Conservation (phyloP, 2,797 vertebrate species). For the Liparis tanakae region DNA sequence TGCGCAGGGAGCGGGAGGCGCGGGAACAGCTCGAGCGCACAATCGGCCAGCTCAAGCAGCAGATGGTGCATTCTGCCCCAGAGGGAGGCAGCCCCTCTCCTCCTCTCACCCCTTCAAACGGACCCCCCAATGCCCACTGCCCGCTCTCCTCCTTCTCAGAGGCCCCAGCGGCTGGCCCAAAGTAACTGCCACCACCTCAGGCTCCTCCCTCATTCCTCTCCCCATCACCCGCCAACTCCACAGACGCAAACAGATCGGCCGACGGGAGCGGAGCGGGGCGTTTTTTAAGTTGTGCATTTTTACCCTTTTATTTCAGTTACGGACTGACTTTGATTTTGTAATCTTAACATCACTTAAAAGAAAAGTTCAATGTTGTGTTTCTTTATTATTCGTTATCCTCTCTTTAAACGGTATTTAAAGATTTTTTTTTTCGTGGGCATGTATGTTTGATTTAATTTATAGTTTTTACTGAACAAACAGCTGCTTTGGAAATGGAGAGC, state of each 20-base stretch:
- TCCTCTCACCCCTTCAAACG: slow-evolving; percentile 73
- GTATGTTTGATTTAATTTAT: slow-evolving; percentile 87
- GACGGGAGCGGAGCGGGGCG: slow-evolving; percentile 59
- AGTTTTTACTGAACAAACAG: slow-evolving; percentile 79
- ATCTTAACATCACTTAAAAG: slow-evolving; percentile 82
- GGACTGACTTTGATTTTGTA: slow-evolving; percentile 81
- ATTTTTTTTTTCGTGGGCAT: slow-evolving; percentile 79
- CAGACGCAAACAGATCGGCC: slow-evolving; percentile 67
- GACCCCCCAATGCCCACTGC: slow-evolving; percentile 70
- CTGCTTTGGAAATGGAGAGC: slow-evolving; percentile 68
- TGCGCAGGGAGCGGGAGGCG: slow-evolving; percentile 91
- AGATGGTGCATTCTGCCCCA: slow-evolving; percentile 79
- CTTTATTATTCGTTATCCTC: slow-evolving; percentile 45
- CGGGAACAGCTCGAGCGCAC: slow-evolving; percentile 92
- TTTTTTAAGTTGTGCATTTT: slow-evolving; percentile 47
- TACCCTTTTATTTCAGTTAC: slow-evolving; percentile 57
- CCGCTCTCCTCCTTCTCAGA: slow-evolving; percentile 70
- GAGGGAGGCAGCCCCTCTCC: slow-evolving; percentile 77
- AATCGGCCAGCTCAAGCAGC: slow-evolving; percentile 90
- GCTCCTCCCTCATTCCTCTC: slow-evolving; percentile 43
- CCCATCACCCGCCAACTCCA: slow-evolving; percentile 56
- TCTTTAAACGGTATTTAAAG: slow-evolving; percentile 79
- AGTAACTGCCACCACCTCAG: slow-evolving; percentile 65
- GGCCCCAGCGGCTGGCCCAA: slow-evolving; percentile 69
- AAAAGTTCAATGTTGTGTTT: slow-evolving; percentile 67